Evolutionary conservation across 2,113 vertebrate genomes (phyloP).

Genomic region (Podiceps cristatus): DNA sequence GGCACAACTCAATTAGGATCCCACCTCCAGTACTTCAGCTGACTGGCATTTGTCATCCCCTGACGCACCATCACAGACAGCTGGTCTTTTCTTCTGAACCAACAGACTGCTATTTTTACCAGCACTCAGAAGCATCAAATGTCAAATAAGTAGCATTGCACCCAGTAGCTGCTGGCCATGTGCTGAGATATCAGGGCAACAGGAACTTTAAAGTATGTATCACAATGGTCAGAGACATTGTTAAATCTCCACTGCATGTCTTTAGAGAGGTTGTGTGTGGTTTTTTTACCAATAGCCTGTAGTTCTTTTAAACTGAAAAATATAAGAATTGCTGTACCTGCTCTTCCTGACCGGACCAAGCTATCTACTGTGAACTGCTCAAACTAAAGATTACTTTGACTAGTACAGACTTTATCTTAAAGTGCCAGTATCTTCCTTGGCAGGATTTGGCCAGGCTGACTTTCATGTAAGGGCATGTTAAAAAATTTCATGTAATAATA

Average conservation of each 20-base stretch:
- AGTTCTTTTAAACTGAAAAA: neutral
- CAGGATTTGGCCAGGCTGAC: neutral
- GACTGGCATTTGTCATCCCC: conserved; percentile 8
- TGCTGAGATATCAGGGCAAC: neutral
- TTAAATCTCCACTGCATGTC: neutral
- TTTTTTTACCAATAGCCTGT: neutral
- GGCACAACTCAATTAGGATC: neutral
- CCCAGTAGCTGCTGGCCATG: neutral
- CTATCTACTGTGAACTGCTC: neutral
- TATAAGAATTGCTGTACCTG: neutral
- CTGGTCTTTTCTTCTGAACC: neutral
- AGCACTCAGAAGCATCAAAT: neutral
- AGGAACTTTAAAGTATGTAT: neutral
- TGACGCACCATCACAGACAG: neutral
- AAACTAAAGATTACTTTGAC: neutral
- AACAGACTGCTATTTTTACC: neutral
- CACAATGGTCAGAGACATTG: neutral
- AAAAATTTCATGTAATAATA: neutral
- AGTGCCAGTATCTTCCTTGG: neutral
- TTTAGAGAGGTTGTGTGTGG: neutral
- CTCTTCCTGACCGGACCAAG: neutral
- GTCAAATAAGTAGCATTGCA: neutral
- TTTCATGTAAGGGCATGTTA: neutral
- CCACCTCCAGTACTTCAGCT: neutral
- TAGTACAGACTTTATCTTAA: neutral